Evolutionary conservation across 2,888 invertebrate genomes (phyloP).

Genomic region (Chydorus sphaericus): DNA sequence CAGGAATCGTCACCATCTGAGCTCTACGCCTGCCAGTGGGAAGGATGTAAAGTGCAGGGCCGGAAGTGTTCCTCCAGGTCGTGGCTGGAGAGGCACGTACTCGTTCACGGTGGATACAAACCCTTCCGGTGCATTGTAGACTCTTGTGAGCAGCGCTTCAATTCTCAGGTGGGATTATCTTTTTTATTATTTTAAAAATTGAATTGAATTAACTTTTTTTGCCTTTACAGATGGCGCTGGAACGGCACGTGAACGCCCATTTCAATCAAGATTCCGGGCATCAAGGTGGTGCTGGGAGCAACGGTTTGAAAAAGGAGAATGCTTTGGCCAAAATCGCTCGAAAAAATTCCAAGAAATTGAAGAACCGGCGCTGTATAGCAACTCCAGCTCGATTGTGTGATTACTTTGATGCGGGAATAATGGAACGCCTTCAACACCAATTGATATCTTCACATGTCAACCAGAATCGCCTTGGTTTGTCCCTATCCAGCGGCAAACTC

Average conservation of each 20-base stretch:
- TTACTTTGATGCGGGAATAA: slow-evolving; percentile 80
- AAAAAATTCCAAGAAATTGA: slow-evolving; percentile 73
- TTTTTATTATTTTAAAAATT: slow-evolving; percentile 16
- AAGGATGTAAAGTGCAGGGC: slow-evolving; percentile 85
- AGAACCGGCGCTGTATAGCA: slow-evolving; percentile 74
- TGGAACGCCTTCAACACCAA: slow-evolving; percentile 80
- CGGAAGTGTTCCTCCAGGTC: slow-evolving; percentile 79
- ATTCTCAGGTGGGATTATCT: slow-evolving; percentile 31
- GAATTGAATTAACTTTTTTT: slow-evolving; percentile 25
- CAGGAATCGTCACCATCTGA: too few relatives aligned
- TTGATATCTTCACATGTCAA: slow-evolving; percentile 43
- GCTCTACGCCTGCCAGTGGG: slow-evolving; percentile 83
- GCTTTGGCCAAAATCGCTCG: slow-evolving; percentile 64
- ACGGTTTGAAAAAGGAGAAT: slow-evolving; percentile 49
- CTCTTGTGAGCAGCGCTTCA: slow-evolving; percentile 54
- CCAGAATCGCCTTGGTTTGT: slow-evolving; percentile 44
- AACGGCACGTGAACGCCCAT: slow-evolving; percentile 86
- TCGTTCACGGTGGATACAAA: slow-evolving; percentile 71
- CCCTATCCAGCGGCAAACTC: not conserved
- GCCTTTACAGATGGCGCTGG: slow-evolving; percentile 50
- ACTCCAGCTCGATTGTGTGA: slow-evolving; percentile 91
- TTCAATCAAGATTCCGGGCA: slow-evolving; percentile 42
- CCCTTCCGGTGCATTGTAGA: slow-evolving; percentile 92
- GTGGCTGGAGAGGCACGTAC: slow-evolving; percentile 85
- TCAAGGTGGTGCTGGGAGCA: slow-evolving; percentile 16